These are phyloP conservation scores for Sarcoramphus papa DNA, from an alignment of 2,797 vertebrate genomes.

Conservation along the genomic window DNA sequence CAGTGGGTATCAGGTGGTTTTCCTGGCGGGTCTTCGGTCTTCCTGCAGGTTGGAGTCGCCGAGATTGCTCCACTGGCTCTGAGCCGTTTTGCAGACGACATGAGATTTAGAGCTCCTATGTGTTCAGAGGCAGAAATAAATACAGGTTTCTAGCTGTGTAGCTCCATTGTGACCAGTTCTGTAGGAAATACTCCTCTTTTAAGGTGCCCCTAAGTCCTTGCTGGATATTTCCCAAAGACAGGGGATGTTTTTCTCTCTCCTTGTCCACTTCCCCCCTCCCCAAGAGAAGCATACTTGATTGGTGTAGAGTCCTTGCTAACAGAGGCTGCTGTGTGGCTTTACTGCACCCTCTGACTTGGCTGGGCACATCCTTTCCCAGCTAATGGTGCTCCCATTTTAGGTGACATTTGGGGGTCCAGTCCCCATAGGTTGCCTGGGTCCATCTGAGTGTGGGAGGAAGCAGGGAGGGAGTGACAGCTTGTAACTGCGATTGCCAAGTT, in stretches of 20 bases:
- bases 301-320: neutral
- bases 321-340: neutral
- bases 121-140: slow-evolving; percentile 3
- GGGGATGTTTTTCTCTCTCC: neutral
- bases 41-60: neutral
- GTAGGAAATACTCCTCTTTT: neutral
- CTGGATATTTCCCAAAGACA: neutral
- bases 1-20: slow-evolving; percentile 9
- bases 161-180: neutral
- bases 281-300: neutral
- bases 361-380: neutral
- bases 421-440: neutral
- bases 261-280: neutral
- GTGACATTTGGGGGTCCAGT: neutral
- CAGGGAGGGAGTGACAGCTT: neutral
- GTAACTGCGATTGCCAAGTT: neutral
- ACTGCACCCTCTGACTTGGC: too few species aligned
- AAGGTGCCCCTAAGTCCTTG: neutral
- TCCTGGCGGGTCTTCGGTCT: neutral
- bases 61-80: neutral
- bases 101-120: neutral
- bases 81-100: neutral
- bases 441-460: neutral
- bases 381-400: neutral
- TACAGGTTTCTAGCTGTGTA: neutral